Evolutionary conservation across 2,888 invertebrate genomes (phyloP).

Genomic region (Nephrotoma appendiculata): DNA sequence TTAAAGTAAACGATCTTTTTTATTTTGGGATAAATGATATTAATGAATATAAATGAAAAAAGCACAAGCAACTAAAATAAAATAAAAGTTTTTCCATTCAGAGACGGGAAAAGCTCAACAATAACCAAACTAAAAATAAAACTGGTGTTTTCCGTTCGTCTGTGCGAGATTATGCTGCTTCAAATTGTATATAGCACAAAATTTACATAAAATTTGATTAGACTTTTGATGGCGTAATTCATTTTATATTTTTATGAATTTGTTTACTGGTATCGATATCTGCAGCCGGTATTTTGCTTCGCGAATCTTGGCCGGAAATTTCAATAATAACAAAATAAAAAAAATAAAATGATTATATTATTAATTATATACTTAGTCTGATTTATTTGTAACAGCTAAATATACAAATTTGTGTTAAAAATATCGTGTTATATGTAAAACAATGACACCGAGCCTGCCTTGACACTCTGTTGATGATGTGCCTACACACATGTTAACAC

Average conservation of each 20-base stretch:
- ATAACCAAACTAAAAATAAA: background rate
- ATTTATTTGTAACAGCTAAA: background rate
- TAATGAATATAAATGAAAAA: background rate
- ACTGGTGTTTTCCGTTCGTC: background rate
- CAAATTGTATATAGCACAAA: background rate
- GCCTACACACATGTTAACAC: background rate
- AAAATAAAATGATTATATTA: too few species aligned
- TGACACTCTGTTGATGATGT: background rate
- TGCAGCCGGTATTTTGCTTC: background rate
- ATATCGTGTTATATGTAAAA: background rate
- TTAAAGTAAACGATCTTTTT: background rate
- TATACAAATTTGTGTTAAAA: background rate
- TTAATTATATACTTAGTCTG: background rate
- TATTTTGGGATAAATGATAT: background rate
- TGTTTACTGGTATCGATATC: background rate
- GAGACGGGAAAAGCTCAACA: background rate
- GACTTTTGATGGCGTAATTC: background rate
- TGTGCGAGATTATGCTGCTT: background rate
- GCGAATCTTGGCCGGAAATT: too few species aligned
- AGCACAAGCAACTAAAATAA: background rate
- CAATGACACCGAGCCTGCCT: background rate
- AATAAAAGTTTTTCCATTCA: background rate
- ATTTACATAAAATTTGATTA: background rate
- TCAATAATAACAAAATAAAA: too few species aligned
- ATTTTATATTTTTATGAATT: background rate